Conservation (phyloP, 37 sponge, comb jelly and placozoan genomes). For the Amphimedon queenslandica region DNA sequence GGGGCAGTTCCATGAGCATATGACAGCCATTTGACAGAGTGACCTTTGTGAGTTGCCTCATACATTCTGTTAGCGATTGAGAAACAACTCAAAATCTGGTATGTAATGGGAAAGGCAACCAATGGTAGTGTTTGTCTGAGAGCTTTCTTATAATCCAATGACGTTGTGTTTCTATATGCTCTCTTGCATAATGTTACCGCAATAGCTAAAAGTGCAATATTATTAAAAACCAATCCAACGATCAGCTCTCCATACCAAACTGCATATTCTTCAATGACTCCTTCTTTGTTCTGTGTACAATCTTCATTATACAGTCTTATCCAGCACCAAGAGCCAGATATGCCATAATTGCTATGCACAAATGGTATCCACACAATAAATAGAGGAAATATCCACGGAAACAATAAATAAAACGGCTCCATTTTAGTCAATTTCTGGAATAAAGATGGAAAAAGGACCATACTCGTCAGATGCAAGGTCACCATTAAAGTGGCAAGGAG, state of each 20-base stretch:
- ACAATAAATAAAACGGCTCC: neutral
- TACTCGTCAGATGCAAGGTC: neutral
- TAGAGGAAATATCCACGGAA: slow-evolving; percentile 4
- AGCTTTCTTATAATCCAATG: neutral
- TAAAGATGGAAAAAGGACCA: neutral
- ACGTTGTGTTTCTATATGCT: neutral
- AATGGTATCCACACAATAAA: neutral
- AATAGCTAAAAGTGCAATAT: neutral
- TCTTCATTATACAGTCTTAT: neutral
- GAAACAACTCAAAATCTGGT: neutral
- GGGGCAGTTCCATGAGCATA: no score
- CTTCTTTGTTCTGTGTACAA: neutral
- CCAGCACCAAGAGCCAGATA: slow-evolving; percentile 4
- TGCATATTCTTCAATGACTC: slow-evolving; percentile 1
- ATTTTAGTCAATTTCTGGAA: neutral
- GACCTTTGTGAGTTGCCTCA: no score
- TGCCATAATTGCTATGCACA: neutral
- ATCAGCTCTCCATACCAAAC: neutral
- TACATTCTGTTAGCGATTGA: neutral
- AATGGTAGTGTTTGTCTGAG: slow-evolving; percentile 3
- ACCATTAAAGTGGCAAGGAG: neutral
- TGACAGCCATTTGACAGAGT: no score
- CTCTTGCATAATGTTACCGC: neutral
- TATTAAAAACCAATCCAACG: neutral
- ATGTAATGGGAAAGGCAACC: neutral